phyloP scores from a whole-genome alignment of 2,888 invertebrate species.

The Anaspis maculata region DNA sequence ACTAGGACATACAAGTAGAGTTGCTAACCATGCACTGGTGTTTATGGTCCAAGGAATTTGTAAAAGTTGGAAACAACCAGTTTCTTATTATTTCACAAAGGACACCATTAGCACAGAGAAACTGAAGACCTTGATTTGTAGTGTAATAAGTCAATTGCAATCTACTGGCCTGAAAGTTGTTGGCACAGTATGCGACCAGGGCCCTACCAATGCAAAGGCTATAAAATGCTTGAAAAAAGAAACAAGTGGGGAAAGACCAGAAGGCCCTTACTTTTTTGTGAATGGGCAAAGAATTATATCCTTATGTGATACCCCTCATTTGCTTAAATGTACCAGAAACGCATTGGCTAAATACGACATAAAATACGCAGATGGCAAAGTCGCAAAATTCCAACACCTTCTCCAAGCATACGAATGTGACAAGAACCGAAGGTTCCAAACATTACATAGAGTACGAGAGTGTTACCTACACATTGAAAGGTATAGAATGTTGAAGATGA shows the following conservation, averaged over 20 bases:
- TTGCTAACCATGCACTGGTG: constrained; percentile 10
- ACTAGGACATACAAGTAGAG: neutral
- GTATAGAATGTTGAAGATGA: constrained; percentile 2
- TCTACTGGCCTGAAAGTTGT: constrained; percentile 1
- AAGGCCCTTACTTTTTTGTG: constrained; percentile 4
- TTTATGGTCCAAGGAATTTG: constrained; percentile 9
- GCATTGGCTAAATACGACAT: constrained; percentile 1
- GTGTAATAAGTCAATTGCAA: neutral
- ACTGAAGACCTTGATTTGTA: constrained; percentile 1
- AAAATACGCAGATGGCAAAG: constrained; percentile 3
- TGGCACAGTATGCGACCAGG: constrained; percentile 4
- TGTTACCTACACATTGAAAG: neutral
- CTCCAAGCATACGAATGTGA: neutral
- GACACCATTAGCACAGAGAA: constrained; percentile 4
- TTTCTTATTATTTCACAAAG: constrained; percentile 11
- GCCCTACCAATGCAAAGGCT: constrained; percentile 4
- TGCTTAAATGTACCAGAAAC: constrained; percentile 3
- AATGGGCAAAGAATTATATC: neutral
- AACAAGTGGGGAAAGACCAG: neutral
- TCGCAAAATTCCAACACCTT: constrained; percentile 3
- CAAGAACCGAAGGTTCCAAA: constrained; percentile 3
- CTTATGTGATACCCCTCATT: constrained; percentile 1
- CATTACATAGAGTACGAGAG: constrained; percentile 1
- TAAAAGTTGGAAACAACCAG: constrained; percentile 12
- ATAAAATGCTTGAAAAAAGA: neutral